Percentiles rank a stretch among this genome's conserved stretches.
phyloP scores from a whole-genome alignment of 2,113 vertebrate species.

The Cichladusa arquata region DNA sequence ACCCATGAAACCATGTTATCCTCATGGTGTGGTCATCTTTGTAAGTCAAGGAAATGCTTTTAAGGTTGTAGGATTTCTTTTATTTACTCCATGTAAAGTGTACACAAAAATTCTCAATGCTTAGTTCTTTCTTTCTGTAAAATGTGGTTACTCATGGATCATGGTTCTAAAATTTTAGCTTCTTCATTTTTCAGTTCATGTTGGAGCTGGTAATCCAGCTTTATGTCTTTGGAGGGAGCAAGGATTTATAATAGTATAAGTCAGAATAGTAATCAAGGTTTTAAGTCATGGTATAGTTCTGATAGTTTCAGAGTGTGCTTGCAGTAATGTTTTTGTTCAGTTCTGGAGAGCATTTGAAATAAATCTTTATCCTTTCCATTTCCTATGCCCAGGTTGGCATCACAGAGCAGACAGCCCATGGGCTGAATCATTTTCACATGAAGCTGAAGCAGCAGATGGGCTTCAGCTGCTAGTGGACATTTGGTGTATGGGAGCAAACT shows the following conservation, averaged over 20 bases:
- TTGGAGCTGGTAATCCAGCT: background rate
- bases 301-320: background rate
- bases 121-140: background rate
- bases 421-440: background rate
- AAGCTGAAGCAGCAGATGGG: background rate
- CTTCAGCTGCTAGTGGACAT: background rate
- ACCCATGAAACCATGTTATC: background rate
- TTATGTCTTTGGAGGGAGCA: background rate
- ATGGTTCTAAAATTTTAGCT: background rate
- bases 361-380: background rate
- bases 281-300: background rate
- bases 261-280: background rate
- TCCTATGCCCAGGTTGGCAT: background rate
- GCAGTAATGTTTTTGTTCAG: background rate
- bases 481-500: background rate
- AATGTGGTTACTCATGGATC: background rate
- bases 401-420: background rate
- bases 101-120: background rate
- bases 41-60: background rate
- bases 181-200: background rate
- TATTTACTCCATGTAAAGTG: background rate
- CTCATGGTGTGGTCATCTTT: background rate
- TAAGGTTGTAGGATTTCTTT: background rate
- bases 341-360: background rate
- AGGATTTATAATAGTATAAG: background rate